Base-by-base conservation (phyloP, 2,113 vertebrate genomes). In the Vanacampus margaritifer region DNA sequence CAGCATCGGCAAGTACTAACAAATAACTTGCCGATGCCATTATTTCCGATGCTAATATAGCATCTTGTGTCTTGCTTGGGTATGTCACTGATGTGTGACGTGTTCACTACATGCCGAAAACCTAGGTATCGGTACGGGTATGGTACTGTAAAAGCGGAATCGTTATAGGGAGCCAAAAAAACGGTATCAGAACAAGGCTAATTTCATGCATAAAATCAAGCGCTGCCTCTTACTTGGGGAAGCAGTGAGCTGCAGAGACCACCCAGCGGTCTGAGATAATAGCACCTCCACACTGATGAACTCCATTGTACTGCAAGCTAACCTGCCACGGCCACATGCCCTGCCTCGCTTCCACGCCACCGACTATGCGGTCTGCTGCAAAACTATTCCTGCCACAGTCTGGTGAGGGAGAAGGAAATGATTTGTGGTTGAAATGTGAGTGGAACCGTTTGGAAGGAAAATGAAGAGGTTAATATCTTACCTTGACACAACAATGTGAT, bases 291-390 rank as follows among this genome's bases (percentile, higher is more conserved):
- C 95, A 96, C 51, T 95, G 92, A 70, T 95, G 93, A 1, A 93
- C 83, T 0, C 93, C 93, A 0, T 95, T 94, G 0, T 96, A 95
- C 65, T 92, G 93, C 67, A 96, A 73, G 64, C 94, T 96, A 87
- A 96, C 94, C 88, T 95, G 94, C 95, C 95, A 96, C 0, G 95
- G 95, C 95, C 95, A 96, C 41, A 89, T 89, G 56, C 94, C 94
- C 85, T 94, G 91, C 21, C 93, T 87, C 6, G 93, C 90, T 41
- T 94, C 93, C 65, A 89, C 91, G 2, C 94, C 94, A 0, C 94
- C 94, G 4, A 96, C 94, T 0, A 96, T 96, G 41, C 95, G 90
- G 61, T 95, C 94, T 5, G 91, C 91, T 0, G 94, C 91, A 66
- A 94, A 85, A 77, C 94, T 95, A 2, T 93, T 90, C 6, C 93